Evolutionary conservation across 37 sponge, comb jelly and placozoan genomes (phyloP), one percentile per base, ranked within the genome.

Genomic region (Geodia barretti): DNA sequence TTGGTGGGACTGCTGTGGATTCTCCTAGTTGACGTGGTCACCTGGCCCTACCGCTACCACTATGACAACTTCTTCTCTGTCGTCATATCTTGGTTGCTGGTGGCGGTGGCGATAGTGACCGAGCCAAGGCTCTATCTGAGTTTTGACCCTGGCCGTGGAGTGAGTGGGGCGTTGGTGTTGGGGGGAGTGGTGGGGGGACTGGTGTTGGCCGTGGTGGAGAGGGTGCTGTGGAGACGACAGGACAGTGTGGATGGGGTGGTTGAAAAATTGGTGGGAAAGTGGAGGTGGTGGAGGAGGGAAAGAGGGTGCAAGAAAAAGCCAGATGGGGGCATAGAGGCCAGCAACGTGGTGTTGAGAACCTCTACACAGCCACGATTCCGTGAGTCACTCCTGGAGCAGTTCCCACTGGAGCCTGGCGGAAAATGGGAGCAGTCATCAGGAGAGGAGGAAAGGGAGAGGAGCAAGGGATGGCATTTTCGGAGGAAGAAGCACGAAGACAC

Each of bases 11-110:
- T 79, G 5, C 36, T 77, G 26, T 4, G 78, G 4, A 73, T 86
- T 20, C 61, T 72, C 2, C 25, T 87, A 28, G 43, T 83, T 1
- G 41, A 72, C 14, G 79, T 79, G 3, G 35, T 42, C 4, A 81
- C 87, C 58, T 75, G 79, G 79, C 92, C 92, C 3, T 91, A 91
- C 70, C 58, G 60, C 30, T 77, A 60, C 3, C 25, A 62, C 26
- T 26, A 87, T 7, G 88, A 91, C 41, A 91, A 91, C 68, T 77
- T 20, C 23, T 71, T 91, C 58, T 83, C 39, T 21, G n/a, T 79
- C n/a, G 36, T 83, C 29, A 34, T 78, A 2, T 37, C 73, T 0
- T 67, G 76, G 83, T 66, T 75, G 41, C 76, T 87, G 20, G 35
- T 83, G 1, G n/a, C 83, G 25, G n/a, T 79, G 21, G 64, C 65